Evolutionary conservation across 2,797 vertebrate genomes (phyloP), one percentile per base, ranked within the genome.

Genomic region (Scomberomorus guttatus): DNA sequence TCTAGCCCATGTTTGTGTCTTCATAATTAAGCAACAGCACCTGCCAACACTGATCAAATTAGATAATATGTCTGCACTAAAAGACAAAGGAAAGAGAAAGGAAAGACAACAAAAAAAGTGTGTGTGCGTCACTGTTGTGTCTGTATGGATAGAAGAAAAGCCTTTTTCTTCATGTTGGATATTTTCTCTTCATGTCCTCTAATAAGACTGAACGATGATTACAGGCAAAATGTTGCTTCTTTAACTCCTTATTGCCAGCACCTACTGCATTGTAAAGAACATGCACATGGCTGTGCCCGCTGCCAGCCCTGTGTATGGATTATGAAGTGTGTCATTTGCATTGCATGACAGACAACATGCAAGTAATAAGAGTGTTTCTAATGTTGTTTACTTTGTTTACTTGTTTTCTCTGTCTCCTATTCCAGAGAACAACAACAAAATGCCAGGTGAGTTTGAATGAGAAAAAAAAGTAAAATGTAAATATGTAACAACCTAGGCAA

Each of bases 341-440:
- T 94, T 99, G 98, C 97, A 99, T 99, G 97, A 94, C 87, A 90
- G 66, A 73, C 58, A 93, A 93, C 98, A 98, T 99, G 97, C 97
- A 99, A 98, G 80, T 83, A 32, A 81, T 12, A 67, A 32, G 90
- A 88, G 95, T 96, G 95, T 90, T 95, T 96, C 96, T 99, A 99
- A 98, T 75, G 76, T 65, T 90, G 73, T n/a, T n/a, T n/a, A 48
- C 46, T 90, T 75, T 85, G 25, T 91, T 51, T 94, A 51, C 77
- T 78, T 84, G 37, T 89, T 82, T 82, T 75, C 77, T 82, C 37
- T 87, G 20, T 73, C 61, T 84, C 68, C 54, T 84, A 5, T 94
- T 17, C 70, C 96, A 99, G 98, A 97, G 93, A 95, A 96, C 96
- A 96, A 79, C 96, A 96, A 84, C 92, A 89, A 83, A 79, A 94